These are phyloP conservation scores for Trinorchestia longiramus DNA, from an alignment of 1,140 invertebrate species.

Conservation along the genomic window DNA sequence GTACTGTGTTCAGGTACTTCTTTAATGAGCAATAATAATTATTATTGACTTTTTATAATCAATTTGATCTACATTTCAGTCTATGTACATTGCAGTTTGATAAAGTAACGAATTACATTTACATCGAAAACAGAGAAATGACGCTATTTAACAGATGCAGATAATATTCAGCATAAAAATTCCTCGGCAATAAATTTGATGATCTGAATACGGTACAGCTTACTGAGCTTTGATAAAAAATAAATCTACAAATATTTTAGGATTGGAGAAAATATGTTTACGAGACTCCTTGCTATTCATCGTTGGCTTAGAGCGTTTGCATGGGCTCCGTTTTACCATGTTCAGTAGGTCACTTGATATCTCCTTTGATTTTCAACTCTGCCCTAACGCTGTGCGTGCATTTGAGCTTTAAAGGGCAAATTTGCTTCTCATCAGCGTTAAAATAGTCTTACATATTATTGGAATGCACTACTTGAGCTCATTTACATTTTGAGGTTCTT, in stretches of 20 bases:
- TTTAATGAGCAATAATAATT: neutral
- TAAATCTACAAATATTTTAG: neutral
- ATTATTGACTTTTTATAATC: neutral
- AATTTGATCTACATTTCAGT: neutral
- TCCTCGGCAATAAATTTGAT: neutral
- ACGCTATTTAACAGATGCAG: neutral
- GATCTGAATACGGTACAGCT: neutral
- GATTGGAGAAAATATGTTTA: neutral
- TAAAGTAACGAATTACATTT: neutral
- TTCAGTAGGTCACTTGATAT: no score
- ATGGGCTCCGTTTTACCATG: no score
- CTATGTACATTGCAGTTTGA: neutral
- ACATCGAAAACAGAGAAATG: neutral
- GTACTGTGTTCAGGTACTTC: neutral
- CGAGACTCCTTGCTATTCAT: neutral
- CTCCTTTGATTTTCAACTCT: no score
- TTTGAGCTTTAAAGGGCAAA: neutral
- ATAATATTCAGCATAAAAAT: neutral
- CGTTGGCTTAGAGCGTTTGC: neutral
- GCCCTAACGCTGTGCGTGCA: no score
- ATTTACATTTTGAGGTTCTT: neutral
- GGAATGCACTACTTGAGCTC: neutral
- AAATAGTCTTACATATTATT: neutral
- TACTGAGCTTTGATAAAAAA: neutral
- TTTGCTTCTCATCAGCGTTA: neutral